Evolutionary conservation across 2,113 vertebrate species (phyloP), one percentile per base, ranked within the genome.

Genomic region (Camelus bactrianus): DNA sequence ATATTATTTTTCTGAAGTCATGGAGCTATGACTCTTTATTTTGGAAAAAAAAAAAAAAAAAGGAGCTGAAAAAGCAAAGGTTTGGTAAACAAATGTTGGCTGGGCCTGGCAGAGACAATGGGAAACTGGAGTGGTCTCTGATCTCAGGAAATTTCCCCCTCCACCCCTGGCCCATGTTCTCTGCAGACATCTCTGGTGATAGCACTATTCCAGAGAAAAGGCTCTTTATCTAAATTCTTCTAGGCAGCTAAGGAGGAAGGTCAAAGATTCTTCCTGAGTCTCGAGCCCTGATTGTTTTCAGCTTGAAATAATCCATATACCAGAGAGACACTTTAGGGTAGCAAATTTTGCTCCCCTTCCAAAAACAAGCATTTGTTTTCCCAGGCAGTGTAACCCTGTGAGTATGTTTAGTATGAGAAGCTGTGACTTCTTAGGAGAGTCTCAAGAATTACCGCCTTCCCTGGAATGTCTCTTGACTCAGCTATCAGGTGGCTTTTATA

Each of bases 401-500:
- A 79, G 85, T 24, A 11, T 67, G 32, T n/a, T 70, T 5, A 16
- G 24, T 42, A 64, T 17, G 30, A 80, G 86, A 76, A 60, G 20
- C 48, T 19, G 5, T 81, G 28, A 16, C 80, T 95, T 90, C 81
- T 86, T 52, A 85, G 30, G 67, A n/a, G 50, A 77, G 26, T 85
- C 46, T 91, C 65, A 48, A 79, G 84, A 93, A 95, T 95, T 85
- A 70, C 72, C 88, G 58, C 48, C 46, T 93, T 70, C 85, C 54
- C 73, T 28, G 32, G 67, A 81, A 84, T 80, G 83, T 94, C 89
- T 28, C 85, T 95, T 91, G 95, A 93, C 38, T 94, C 77, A 94
- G 89, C 85, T 12, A 75, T 15, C 56, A 52, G 86, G 48, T 54
- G 17, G n/a, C 32, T 65, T 70, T 97, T 69, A 96, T 24, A 35